These are phyloP conservation scores for Pammene fasciana DNA, from an alignment of 2,888 invertebrate species.

Conservation along the genomic window DNA sequence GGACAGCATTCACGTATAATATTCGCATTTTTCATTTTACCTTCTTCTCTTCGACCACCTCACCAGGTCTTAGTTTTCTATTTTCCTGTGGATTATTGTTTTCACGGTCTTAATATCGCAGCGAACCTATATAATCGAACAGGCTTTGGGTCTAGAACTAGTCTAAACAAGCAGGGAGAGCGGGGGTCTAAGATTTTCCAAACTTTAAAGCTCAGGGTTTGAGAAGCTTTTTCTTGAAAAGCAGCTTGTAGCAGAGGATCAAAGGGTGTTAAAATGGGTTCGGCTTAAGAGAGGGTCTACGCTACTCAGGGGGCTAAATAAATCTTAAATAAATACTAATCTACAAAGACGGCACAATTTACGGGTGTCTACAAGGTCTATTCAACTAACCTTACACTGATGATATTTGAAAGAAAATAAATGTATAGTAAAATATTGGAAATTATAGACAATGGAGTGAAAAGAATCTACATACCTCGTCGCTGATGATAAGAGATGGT, in stretches of 20 bases:
- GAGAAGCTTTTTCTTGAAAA: slow-evolving; percentile 69
- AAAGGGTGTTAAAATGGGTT: slow-evolving; percentile 75
- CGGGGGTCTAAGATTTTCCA: slow-evolving; percentile 66
- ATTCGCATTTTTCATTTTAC: slow-evolving; percentile 85
- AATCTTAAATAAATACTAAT: slow-evolving; percentile 43
- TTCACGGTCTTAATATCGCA: slow-evolving; percentile 78
- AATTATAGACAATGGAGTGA: slow-evolving; percentile 37
- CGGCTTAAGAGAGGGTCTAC: slow-evolving; percentile 79
- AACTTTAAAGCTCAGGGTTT: slow-evolving; percentile 63
- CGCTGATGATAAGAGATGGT: slow-evolving; percentile 95
- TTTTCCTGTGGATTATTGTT: slow-evolving; percentile 87
- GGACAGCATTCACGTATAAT: slow-evolving; percentile 78
- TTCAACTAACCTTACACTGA: slow-evolving; percentile 67
- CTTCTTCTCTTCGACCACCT: slow-evolving; percentile 97
- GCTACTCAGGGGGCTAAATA: slow-evolving; percentile 63
- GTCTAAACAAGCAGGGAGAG: slow-evolving; percentile 71
- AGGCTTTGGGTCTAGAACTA: slow-evolving; percentile 63
- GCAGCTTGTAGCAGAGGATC: slow-evolving; percentile 62
- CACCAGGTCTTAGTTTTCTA: slow-evolving; percentile 97
- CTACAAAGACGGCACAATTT: slow-evolving; percentile 64
- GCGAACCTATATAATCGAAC: slow-evolving; percentile 56
- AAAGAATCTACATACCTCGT: slow-evolving; percentile 89
- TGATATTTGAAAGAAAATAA: slow-evolving; percentile 49
- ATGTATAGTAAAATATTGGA: slow-evolving; percentile 29
- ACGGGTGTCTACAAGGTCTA: slow-evolving; percentile 52